Percentiles rank a stretch among this genome's conserved stretches.
phyloP scores from a whole-genome alignment of 2,113 vertebrate species.

The Cranoglanis bouderius region DNA sequence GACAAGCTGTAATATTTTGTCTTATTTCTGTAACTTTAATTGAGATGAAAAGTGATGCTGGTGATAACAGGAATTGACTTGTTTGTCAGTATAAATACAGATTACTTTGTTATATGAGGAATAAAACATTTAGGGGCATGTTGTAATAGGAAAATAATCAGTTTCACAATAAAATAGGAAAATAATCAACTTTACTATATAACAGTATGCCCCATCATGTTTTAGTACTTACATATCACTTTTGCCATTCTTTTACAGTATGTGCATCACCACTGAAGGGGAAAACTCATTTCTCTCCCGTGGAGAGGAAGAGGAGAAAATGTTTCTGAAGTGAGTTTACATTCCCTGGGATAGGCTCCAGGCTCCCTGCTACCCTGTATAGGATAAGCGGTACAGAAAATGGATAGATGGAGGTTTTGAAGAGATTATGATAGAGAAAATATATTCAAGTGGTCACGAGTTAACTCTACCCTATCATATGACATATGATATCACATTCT shows the following conservation, averaged over 20 bases:
- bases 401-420: neutral
- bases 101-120: neutral
- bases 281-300: constrained; percentile 29
- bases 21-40: neutral
- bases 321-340: too few species aligned
- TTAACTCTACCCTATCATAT: neutral
- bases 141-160: neutral
- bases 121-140: neutral
- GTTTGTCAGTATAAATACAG: neutral
- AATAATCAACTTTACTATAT: neutral
- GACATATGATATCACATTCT: neutral
- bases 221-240: neutral
- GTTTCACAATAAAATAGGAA: neutral
- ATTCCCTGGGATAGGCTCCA: too few species aligned
- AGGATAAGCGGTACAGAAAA: too few species aligned
- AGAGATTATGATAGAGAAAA: neutral
- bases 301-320: neutral
- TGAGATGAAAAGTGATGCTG: neutral
- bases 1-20: neutral
- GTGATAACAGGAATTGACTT: neutral
- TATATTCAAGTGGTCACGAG: neutral
- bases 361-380: too few species aligned
- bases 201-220: neutral
- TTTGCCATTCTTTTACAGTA: neutral
- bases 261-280: neutral